Conservation (phyloP, 2,888 invertebrate species). For the Ormia ochracea region DNA sequence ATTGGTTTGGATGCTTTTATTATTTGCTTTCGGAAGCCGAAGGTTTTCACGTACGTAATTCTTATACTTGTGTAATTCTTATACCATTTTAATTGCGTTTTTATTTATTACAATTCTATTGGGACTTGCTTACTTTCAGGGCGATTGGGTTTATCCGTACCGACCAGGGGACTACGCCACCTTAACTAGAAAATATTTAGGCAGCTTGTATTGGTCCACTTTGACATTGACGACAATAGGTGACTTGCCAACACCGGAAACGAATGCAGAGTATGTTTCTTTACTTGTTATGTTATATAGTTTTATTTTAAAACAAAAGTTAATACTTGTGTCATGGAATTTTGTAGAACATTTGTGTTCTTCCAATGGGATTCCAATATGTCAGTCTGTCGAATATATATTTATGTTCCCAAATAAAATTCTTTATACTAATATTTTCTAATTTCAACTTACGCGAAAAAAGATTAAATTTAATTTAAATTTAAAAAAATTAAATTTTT, state of each 20-base stretch:
- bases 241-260: conserved; percentile 95
- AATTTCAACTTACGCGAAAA: no score
- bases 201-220: conserved; percentile 97
- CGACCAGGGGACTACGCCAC: conserved; percentile 92
- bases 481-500: no score
- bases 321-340: no score
- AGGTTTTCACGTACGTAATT: conserved; percentile 83
- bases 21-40: conserved; percentile 94
- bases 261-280: conserved; percentile 94
- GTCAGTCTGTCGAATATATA: no score
- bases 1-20: conserved; percentile 99
- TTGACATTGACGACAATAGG: conserved; percentile 96
- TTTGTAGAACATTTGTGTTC: background rate
- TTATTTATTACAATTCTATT: no score
- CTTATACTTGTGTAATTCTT: background rate
- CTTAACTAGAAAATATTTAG: conserved; percentile 93
- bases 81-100: background rate
- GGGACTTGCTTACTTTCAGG: conserved; percentile 77
- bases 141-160: conserved; percentile 93
- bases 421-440: no score
- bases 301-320: no score
- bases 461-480: no score
- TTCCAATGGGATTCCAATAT: no score
- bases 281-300: background rate
- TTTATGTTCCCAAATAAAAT: no score